A percentile compares a stretch with the other conserved stretches of the same genome.
These are phyloP conservation scores for Dipodomys ordii DNA, from an alignment of 2,113 vertebrate genomes.

Conservation along the genomic window DNA sequence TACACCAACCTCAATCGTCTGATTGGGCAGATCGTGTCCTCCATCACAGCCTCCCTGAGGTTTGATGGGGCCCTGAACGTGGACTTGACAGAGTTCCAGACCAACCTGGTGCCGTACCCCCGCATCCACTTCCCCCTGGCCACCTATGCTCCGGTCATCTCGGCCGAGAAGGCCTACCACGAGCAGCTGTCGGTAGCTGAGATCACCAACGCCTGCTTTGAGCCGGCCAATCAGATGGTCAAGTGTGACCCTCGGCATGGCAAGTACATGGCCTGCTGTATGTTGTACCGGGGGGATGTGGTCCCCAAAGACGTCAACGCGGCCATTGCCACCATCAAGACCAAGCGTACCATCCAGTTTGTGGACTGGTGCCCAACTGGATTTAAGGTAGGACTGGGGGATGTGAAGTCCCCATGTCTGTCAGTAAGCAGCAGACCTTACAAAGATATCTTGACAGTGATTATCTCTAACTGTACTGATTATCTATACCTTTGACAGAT, in stretches of 20 bases:
- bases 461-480: background rate
- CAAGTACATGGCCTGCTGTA: conserved; percentile 87
- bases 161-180: conserved; percentile 92
- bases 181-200: conserved; percentile 93
- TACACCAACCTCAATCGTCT: conserved; percentile 85
- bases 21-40: conserved; percentile 86
- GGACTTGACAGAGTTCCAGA: conserved; percentile 86
- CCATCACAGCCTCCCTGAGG: conserved; percentile 85
- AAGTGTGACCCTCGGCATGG: conserved; percentile 89
- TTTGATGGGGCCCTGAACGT: conserved; percentile 87
- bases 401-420: accelerated
- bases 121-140: conserved; percentile 93
- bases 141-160: conserved; percentile 91
- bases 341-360: conserved; percentile 85
- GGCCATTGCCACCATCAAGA: conserved; percentile 85
- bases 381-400: conserved; percentile 81
- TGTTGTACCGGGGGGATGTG: conserved; percentile 84
- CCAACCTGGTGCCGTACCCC: conserved; percentile 92
- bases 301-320: conserved; percentile 87
- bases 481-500: background rate
- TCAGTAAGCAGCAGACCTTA: background rate
- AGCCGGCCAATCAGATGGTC: conserved; percentile 94
- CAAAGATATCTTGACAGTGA: too few species aligned
- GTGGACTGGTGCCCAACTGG: conserved; percentile 87
- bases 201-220: conserved; percentile 91